Conservation (phyloP, 2,113 vertebrate species). For the Percina caprodes region DNA sequence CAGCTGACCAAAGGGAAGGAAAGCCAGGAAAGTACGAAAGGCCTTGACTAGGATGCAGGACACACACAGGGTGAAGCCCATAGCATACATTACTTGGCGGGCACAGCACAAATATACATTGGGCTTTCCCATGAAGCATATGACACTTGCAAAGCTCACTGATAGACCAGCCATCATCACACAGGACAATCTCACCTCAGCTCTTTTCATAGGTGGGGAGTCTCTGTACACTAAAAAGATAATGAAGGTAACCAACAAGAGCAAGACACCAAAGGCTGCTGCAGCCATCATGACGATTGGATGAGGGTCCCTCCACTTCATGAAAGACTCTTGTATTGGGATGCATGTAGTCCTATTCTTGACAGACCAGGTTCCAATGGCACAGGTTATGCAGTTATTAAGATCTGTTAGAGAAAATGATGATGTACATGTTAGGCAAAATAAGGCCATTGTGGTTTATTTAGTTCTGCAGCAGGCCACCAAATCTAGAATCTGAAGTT, state of each 20-base stretch:
- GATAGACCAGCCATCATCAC: slow-evolving; percentile 74
- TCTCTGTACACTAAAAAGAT: slow-evolving; percentile 63
- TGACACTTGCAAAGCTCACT: slow-evolving; percentile 70
- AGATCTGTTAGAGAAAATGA: slow-evolving; percentile 61
- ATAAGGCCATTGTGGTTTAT: neutral
- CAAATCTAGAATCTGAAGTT: neutral
- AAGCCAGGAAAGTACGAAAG: slow-evolving; percentile 69
- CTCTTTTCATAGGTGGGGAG: slow-evolving; percentile 64
- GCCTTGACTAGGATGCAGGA: slow-evolving; percentile 79
- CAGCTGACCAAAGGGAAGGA: slow-evolving; percentile 61
- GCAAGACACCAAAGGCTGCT: slow-evolving; percentile 58
- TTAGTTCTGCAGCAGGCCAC: too few species aligned
- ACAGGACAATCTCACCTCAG: slow-evolving; percentile 67
- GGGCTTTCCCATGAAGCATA: slow-evolving; percentile 77
- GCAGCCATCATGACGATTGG: slow-evolving; percentile 66
- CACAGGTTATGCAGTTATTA: slow-evolving; percentile 66
- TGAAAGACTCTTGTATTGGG: slow-evolving; percentile 45
- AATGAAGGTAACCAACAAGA: slow-evolving; percentile 55
- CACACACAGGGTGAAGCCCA: slow-evolving; percentile 81
- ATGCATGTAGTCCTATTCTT: slow-evolving; percentile 45
- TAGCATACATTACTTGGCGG: slow-evolving; percentile 75
- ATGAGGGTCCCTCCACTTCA: slow-evolving; percentile 66
- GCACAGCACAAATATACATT: slow-evolving; percentile 64
- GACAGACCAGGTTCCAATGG: slow-evolving; percentile 59
- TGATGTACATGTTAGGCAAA: neutral